Evolutionary conservation across 2,113 vertebrate genomes (phyloP).

Genomic region (Cygnus atratus): DNA sequence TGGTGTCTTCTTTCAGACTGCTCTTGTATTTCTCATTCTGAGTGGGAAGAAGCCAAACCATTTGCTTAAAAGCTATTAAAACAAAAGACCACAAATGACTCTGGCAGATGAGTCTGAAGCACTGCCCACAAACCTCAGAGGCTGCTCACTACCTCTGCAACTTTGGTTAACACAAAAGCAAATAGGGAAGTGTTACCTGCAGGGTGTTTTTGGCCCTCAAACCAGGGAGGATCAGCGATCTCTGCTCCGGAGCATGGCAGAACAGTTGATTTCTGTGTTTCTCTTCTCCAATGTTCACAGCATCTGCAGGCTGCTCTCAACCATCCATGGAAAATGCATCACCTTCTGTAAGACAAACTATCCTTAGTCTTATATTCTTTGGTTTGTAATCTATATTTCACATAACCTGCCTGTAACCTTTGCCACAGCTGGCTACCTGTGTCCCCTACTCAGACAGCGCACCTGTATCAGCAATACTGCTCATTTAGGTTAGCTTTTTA

Average conservation of each 20-base stretch:
- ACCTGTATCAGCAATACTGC: accelerated
- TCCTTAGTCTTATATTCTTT: neutral
- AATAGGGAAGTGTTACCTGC: neutral
- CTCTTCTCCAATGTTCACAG: neutral
- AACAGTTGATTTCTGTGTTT: neutral
- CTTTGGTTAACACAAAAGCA: neutral
- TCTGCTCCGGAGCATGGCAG: accelerated
- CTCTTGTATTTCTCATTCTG: neutral
- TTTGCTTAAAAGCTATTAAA: neutral
- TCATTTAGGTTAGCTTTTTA: neutral
- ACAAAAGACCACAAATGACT: neutral
- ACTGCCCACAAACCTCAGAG: neutral
- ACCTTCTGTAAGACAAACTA: neutral
- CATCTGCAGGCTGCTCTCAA: neutral
- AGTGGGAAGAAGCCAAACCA: neutral
- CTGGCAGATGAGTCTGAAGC: neutral
- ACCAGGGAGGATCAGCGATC: neutral
- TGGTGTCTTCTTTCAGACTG: neutral
- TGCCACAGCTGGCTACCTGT: neutral
- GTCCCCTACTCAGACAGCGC: neutral
- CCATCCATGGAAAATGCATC: neutral
- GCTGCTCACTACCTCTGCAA: neutral
- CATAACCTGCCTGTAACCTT: neutral
- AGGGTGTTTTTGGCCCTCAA: neutral
- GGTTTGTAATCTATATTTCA: neutral